Evolutionary conservation across 2,888 invertebrate genomes (phyloP), one percentile per base, ranked within the genome.

Genomic region (Chymomyza procnemis): DNA sequence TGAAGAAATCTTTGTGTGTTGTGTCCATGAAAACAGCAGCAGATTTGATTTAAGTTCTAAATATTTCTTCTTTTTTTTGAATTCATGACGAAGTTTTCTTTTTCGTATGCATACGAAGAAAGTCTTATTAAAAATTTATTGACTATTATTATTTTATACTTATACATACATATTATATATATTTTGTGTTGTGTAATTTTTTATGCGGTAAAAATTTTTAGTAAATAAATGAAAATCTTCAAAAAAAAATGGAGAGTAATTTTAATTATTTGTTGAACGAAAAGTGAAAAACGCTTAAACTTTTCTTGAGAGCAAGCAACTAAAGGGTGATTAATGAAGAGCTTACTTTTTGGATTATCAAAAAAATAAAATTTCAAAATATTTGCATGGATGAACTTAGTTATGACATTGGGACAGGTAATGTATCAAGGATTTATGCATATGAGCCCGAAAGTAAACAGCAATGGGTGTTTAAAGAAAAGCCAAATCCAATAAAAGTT

Each of bases 131-230:
- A 16, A 75, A 67, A 78, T 71, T 73, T 69, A 80, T 80, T 84
- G 69, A 86, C 64, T 69, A 75, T 73, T 71, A 65, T 66, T 71
- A 65, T 66, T 63, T 85, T 73, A 72, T 77, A 62, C 55, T 57
- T 66, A 62, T 63, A 50, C 19, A 75, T 78, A 74, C 68, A 75
- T 71, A 67, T 80, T n/a, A 80, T 68, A 67, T 80, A 69, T 77
- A 69, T 75, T 82, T 87, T 85, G 85, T 87, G 87, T 82, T 82
- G 87, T 85, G 77, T 85, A 79, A 87, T 82, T 85, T 83, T 79
- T 72, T 82, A 85, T 87, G 80, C 79, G 85, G 75, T 85, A 68
- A 69, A 85, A 66, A 74, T 77, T 87, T 82, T 74, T 72, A 83
- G 83, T 82, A 77, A 87, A 86, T 81, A 83, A 82, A 81, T 22